Evolutionary conservation across 2,888 invertebrate species (phyloP).

Genomic region (Archips crataeganus): DNA sequence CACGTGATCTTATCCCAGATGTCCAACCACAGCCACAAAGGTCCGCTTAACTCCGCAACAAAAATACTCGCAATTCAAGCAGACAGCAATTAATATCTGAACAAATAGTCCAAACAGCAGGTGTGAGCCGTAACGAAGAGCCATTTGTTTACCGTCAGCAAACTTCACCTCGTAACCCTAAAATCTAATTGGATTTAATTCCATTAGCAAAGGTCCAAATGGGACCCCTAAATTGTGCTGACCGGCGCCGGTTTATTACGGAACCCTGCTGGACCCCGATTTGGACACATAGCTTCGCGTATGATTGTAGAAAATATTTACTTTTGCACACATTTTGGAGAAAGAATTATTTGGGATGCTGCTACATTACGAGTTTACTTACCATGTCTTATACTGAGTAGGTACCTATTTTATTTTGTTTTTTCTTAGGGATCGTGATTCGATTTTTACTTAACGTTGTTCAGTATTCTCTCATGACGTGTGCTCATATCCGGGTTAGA

Average conservation of each 20-base stretch:
- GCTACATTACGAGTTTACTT: background rate
- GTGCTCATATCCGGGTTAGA: too few relatives aligned
- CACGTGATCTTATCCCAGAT: background rate
- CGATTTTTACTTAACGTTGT: too few relatives aligned
- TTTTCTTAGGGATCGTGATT: too few relatives aligned
- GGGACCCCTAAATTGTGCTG: conserved; percentile 82
- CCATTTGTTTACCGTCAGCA: conserved; percentile 81
- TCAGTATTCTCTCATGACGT: too few relatives aligned
- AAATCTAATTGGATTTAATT: conserved; percentile 86
- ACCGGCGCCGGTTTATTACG: conserved; percentile 78
- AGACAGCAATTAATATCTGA: conserved; percentile 66
- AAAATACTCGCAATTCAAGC: conserved; percentile 59
- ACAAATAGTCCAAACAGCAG: conserved; percentile 72
- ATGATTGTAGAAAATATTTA: conserved; percentile 51
- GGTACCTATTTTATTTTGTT: too few relatives aligned
- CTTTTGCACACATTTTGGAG: conserved; percentile 43
- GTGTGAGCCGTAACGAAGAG: conserved; percentile 73
- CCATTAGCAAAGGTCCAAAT: conserved; percentile 84
- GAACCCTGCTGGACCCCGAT: conserved; percentile 55
- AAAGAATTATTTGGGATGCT: conserved; percentile 2
- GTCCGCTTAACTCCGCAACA: conserved; percentile 31
- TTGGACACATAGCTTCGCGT: conserved; percentile 46
- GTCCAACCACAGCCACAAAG: background rate
- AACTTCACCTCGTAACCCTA: conserved; percentile 84
- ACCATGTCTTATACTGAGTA: background rate